A percentile compares a stretch with the other conserved stretches of the same genome.
Conservation (phyloP, 1,140 invertebrate species). For the Mizuhopecten yessoensis region DNA sequence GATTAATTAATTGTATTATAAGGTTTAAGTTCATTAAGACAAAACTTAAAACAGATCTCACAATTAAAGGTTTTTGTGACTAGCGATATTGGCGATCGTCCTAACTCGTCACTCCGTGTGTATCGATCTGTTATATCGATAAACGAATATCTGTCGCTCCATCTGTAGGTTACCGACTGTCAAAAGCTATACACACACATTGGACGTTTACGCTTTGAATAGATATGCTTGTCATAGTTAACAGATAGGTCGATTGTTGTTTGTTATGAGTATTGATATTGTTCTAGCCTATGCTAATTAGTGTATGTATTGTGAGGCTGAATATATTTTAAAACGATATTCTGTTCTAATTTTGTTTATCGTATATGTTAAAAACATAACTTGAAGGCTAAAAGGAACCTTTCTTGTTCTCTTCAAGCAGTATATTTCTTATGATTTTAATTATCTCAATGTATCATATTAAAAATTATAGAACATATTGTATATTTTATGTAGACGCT, state of each 20-base stretch:
- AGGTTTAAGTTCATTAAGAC: no score
- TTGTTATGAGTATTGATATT: not conserved
- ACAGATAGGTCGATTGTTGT: not conserved
- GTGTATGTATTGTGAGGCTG: no score
- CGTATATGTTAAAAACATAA: no score
- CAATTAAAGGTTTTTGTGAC: no score
- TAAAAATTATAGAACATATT: not conserved
- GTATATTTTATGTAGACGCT: not conserved
- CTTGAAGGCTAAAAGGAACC: no score
- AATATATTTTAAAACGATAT: no score
- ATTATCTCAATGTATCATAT: not conserved
- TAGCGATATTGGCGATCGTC: not conserved
- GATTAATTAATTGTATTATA: no score
- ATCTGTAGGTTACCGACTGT: not conserved
- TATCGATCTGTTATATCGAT: not conserved
- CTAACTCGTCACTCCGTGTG: not conserved
- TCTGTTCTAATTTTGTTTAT: no score
- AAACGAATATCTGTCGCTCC: not conserved
- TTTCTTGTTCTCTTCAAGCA: no score
- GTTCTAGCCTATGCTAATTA: not conserved
- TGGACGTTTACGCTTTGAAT: not conserved
- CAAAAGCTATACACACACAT: not conserved
- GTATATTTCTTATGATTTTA: not conserved
- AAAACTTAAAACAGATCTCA: no score
- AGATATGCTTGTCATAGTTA: not conserved